A percentile compares a stretch with the other conserved stretches of the same genome.
phyloP scores from a whole-genome alignment of 2,797 vertebrate species.

The Alca torda region DNA sequence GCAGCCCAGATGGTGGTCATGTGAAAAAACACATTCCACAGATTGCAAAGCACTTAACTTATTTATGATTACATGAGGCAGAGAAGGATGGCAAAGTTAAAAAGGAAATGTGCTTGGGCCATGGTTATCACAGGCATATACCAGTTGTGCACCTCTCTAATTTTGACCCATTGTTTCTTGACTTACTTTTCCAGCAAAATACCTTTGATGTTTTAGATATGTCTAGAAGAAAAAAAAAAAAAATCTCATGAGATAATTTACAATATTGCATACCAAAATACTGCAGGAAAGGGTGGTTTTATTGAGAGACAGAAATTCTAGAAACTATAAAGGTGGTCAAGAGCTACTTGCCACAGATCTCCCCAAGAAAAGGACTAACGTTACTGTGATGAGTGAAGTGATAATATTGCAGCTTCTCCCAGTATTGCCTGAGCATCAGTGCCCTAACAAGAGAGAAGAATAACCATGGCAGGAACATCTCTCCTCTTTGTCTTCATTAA shows the following conservation, averaged over 20 bases:
- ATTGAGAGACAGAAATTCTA: neutral
- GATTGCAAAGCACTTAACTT: slow-evolving; percentile 28
- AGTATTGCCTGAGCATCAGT: neutral
- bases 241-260: neutral
- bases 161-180: neutral
- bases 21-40: slow-evolving; percentile 50
- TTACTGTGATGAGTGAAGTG: neutral
- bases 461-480: neutral
- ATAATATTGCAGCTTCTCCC: neutral
- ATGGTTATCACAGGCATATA: neutral
- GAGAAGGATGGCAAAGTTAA: slow-evolving; percentile 48
- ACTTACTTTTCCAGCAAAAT: neutral
- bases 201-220: neutral
- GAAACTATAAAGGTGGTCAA: neutral
- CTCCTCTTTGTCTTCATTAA: slow-evolving; percentile 61
- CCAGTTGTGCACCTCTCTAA: neutral
- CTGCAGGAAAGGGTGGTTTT: neutral
- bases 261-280: neutral
- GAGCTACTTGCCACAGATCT: neutral
- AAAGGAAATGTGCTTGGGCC: neutral
- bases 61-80: slow-evolving; percentile 1
- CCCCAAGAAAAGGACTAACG: neutral
- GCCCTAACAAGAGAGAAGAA: slow-evolving; percentile 13
- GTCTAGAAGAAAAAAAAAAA: neutral
- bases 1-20: slow-evolving; percentile 29